These are phyloP conservation scores for Actenoides lindsayi DNA, from an alignment of 2,113 vertebrate species.

Conservation along the genomic window DNA sequence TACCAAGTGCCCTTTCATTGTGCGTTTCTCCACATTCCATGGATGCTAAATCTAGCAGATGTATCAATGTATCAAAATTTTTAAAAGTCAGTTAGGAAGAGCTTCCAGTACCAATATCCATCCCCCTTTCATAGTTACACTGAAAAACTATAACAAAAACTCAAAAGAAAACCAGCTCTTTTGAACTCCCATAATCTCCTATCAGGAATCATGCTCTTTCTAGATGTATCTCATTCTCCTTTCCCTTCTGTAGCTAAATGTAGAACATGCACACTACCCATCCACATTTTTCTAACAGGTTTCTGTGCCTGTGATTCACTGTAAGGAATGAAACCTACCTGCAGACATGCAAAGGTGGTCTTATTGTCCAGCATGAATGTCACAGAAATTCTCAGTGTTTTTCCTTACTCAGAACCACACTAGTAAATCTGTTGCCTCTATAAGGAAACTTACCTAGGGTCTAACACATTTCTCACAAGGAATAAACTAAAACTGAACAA, in stretches of 20 bases:
- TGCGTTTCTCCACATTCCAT: not conserved
- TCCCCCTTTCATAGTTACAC: not conserved
- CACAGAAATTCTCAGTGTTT: not conserved
- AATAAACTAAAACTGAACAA: not conserved
- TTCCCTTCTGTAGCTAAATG: not conserved
- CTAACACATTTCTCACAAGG: not conserved
- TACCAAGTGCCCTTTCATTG: not conserved
- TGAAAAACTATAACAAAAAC: not conserved
- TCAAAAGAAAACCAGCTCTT: not conserved
- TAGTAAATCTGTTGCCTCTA: not conserved
- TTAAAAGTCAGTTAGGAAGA: not conserved
- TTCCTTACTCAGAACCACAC: not conserved
- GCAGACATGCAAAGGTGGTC: rapidly evolving
- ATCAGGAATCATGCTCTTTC: not conserved
- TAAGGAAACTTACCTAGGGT: not conserved
- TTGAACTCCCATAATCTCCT: not conserved
- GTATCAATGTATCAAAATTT: not conserved
- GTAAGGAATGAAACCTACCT: not conserved
- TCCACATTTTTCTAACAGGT: not conserved
- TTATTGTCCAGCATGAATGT: not conserved
- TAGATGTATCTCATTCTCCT: not conserved
- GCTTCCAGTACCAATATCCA: not conserved
- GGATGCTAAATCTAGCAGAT: not conserved
- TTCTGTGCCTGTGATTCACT: not conserved
- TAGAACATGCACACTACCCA: rapidly evolving